Evolutionary conservation across 2,113 vertebrate genomes (phyloP).

Genomic region (Pelvicachromis taeniatus): DNA sequence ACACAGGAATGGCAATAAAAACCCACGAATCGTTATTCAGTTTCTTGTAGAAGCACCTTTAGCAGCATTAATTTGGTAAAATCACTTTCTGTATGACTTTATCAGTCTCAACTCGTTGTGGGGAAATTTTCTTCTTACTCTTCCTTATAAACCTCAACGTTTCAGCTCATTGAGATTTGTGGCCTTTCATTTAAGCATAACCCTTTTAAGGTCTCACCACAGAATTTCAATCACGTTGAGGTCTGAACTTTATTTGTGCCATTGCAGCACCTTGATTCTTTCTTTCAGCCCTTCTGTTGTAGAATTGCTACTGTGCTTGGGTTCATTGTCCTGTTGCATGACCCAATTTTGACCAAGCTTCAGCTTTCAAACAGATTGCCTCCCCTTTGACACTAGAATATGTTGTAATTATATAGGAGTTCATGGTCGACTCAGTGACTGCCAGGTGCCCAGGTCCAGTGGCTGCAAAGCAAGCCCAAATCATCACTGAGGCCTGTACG

Average conservation of each 20-base stretch:
- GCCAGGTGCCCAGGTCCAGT: not conserved
- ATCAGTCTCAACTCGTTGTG: not conserved
- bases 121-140: not conserved
- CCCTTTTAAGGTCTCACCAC: not conserved
- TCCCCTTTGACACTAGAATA: not conserved
- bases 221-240: not conserved
- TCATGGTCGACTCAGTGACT: not conserved
- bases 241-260: not conserved
- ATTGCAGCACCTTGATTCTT: not conserved
- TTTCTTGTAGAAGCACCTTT: not conserved
- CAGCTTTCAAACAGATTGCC: not conserved
- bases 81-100: not conserved
- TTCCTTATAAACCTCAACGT: not conserved
- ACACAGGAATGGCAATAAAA: not conserved
- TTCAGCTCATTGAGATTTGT: not conserved
- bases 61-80: not conserved
- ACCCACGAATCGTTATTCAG: not conserved
- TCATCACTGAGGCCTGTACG: not conserved
- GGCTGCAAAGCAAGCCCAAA: not conserved
- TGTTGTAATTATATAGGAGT: not conserved
- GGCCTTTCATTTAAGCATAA: not conserved
- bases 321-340: not conserved
- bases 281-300: not conserved
- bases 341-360: not conserved
- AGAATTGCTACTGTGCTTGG: not conserved